Base-by-base conservation (phyloP, 2,113 vertebrate species). In the Neopipo cinnamomea region DNA sequence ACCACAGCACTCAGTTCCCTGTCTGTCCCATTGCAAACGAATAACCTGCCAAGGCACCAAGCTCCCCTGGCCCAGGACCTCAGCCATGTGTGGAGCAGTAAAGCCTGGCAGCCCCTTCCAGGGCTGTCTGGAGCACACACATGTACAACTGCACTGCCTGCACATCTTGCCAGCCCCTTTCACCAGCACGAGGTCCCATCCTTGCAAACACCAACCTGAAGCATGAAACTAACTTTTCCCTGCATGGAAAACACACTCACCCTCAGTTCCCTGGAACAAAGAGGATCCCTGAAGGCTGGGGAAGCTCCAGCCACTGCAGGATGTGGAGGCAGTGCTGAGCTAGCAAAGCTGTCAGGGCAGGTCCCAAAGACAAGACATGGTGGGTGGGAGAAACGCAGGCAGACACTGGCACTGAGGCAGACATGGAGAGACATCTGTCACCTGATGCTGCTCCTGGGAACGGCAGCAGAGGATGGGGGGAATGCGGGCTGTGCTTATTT, bases 331-430 rank as follows among this genome's bases (percentile, higher is more conserved):
- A 89, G 74, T 0, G 11, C 68, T 1, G 3, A 61, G 70, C 33
- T 33, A 86, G 82, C 37, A 53, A 9, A 42, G 65, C 76, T 58
- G 61, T 2, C 81, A 33, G 49, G 47, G 50, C 73, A 85, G 70
- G 30, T 52, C 33, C 12, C 21, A 27, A 55, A 19, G 49, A 39
- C 25, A 33, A 39, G 14, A 11, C 47, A 30, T 0, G 3, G 46
- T 12, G 27, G 24, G 33, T 49, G 47, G 39, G 50, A 76, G 8
- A 59, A 9, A 61, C 9, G 31, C 50, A 65, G 35, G 11, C n/a
- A 91, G 65, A 6, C 44, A 35, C 1, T 0, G 0, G 30, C 63
- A 39, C n/a, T 3, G 3, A 70, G 53, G 44, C 25, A 31, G n/a
- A 56, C 27, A 49, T 4, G 12, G 46, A 65, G 56, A 42, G 31